Percentiles rank a stretch among this genome's conserved stretches.
These are phyloP conservation scores for Prunella fulvescens DNA, from an alignment of 2,113 vertebrate species.

Conservation along the genomic window DNA sequence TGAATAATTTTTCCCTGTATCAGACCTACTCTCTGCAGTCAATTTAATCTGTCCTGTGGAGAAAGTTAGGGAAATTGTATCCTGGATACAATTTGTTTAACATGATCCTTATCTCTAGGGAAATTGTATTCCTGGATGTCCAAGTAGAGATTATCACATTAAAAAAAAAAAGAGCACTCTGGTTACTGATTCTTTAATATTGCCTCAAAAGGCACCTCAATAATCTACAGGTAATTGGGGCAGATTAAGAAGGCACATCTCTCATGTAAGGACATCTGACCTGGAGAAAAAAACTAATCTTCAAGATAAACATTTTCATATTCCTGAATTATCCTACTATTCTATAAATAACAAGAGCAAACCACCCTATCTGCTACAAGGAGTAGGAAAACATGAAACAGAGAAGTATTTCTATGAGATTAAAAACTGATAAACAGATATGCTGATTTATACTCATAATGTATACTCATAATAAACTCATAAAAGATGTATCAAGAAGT, in stretches of 20 bases:
- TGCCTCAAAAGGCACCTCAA: background rate
- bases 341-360: background rate
- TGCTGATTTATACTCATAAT: background rate
- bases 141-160: background rate
- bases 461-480: background rate
- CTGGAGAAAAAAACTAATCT: background rate
- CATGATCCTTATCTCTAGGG: background rate
- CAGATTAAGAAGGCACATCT: background rate
- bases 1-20: background rate
- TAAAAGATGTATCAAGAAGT: background rate
- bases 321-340: background rate
- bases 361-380: background rate
- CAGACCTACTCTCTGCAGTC: background rate
- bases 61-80: background rate
- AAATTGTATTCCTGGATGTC: background rate
- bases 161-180: background rate
- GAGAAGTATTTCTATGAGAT: background rate
- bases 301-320: background rate
- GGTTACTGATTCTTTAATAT: background rate
- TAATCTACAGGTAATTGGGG: background rate
- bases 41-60: background rate
- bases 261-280: background rate
- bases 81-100: too few relatives aligned
- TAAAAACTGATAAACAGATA: background rate
- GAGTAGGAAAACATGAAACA: background rate